Conservation (phyloP, 2,797 vertebrate genomes). For the Otus scops region DNA sequence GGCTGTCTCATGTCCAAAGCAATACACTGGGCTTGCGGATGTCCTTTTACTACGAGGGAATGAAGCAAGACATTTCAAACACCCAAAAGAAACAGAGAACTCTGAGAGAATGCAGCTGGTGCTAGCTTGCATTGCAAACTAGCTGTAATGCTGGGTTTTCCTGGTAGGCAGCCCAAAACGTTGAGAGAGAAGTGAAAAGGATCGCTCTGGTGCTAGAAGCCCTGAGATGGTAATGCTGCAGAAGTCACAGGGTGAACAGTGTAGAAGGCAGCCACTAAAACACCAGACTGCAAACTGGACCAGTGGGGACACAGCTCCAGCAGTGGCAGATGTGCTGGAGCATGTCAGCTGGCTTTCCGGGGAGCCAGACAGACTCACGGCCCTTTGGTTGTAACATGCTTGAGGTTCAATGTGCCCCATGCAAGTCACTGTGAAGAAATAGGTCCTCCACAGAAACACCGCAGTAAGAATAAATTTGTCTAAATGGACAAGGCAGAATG, state of each 20-base stretch:
- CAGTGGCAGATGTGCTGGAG: background rate
- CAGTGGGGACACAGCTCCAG: background rate
- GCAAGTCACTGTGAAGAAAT: background rate
- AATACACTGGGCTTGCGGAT: background rate
- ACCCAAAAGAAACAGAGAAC: background rate
- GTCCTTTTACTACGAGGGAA: background rate
- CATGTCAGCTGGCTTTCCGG: background rate
- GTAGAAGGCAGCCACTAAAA: background rate
- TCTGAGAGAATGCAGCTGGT: accelerated
- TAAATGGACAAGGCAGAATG: background rate
- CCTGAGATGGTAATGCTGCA: background rate
- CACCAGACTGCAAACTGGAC: accelerated
- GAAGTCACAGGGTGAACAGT: background rate
- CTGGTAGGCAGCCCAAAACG: background rate
- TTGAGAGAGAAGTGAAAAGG: background rate
- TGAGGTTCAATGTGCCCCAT: accelerated
- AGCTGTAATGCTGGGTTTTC: background rate
- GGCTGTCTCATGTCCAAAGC: background rate
- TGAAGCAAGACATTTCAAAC: background rate
- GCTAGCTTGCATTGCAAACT: background rate
- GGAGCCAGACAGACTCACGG: background rate
- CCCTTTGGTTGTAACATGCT: background rate
- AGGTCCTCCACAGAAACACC: background rate
- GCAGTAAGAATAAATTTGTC: background rate
- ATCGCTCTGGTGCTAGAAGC: background rate